Base-by-base conservation (phyloP, 2,113 vertebrate genomes). In the Thalassoma bifasciatum region DNA sequence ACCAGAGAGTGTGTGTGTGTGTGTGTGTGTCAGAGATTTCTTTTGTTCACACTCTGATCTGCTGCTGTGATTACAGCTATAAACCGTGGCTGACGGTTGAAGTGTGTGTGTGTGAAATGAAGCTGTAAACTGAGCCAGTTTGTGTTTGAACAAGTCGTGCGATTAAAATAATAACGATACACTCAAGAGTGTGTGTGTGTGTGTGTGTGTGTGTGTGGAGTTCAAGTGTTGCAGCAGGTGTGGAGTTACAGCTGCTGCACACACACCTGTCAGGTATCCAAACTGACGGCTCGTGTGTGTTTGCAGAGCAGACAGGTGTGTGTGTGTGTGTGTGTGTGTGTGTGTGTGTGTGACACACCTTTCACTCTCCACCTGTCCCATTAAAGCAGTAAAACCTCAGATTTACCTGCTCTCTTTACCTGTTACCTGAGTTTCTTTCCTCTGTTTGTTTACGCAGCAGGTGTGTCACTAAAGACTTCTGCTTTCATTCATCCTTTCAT, bases 231-330 rank as follows among this genome's bases (percentile, higher is more conserved):
- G 21, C 46, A 0, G 66, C 80, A 74, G 69, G 70, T 79, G 63
- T 85, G 16, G 22, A 21, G 56, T 79, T 77, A 79, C 66, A 0
- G 67, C 75, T 61, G 77, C 63, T 47, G 71, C 66, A 37, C 34
- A 65, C 81, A 82, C 82, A 85, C 77, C 82, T 81, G 84, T 72
- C 82, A 81, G 84, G 79, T 76, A 56, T 34, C 57, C 26, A 1
- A 4, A 51, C 23, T 5, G 22, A 1, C 30, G n/a, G 26, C 10
- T 38, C 19, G 53, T 26, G 30, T 30, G 30, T 30, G 30, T 30
- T 30, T 30, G 6, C 30, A 30, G 3, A 36, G 11, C 40, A 13
- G 38, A 65, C 81, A 83, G 77, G 60, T 82, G 68, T 74, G 60
- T 82, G 68, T n/a, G n/a, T n/a, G 42, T 40, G 62, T n/a, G n/a